phyloP scores from a whole-genome alignment of 2,797 vertebrate species.

The Liasis olivaceus region DNA sequence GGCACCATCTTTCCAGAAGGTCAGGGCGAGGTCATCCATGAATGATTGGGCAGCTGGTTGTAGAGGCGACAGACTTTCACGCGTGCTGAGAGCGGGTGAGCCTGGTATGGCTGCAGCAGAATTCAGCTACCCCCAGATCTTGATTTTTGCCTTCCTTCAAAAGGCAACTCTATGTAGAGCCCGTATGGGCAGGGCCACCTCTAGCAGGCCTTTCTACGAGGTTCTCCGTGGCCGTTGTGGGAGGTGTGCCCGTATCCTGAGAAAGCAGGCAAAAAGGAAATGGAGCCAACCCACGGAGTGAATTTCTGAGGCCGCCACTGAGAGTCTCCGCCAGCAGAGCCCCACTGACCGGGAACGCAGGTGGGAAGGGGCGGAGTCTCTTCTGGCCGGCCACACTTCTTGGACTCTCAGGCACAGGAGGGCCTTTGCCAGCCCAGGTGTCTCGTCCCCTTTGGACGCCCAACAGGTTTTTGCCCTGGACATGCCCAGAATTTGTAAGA shows the following conservation, averaged over 20 bases:
- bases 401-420: not conserved
- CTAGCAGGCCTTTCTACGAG: not conserved
- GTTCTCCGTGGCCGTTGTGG: accelerated
- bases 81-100: not conserved
- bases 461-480: no score
- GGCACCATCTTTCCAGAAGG: not conserved
- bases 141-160: not conserved
- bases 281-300: no score
- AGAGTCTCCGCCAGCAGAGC: no score
- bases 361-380: not conserved
- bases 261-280: no score
- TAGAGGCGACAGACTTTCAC: not conserved
- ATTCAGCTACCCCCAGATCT: not conserved
- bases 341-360: no score
- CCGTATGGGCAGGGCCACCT: not conserved
- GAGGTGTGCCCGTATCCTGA: not conserved
- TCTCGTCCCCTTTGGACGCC: no score
- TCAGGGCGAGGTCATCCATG: not conserved
- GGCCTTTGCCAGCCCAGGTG: not conserved
- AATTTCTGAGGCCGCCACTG: no score
- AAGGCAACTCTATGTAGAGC: not conserved
- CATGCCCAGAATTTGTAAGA: not conserved
- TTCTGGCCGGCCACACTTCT: not conserved
- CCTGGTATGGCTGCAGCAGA: not conserved
- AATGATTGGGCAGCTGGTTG: no score